Base-by-base conservation (phyloP, 2,113 vertebrate species). In the Dasyurus viverrinus region DNA sequence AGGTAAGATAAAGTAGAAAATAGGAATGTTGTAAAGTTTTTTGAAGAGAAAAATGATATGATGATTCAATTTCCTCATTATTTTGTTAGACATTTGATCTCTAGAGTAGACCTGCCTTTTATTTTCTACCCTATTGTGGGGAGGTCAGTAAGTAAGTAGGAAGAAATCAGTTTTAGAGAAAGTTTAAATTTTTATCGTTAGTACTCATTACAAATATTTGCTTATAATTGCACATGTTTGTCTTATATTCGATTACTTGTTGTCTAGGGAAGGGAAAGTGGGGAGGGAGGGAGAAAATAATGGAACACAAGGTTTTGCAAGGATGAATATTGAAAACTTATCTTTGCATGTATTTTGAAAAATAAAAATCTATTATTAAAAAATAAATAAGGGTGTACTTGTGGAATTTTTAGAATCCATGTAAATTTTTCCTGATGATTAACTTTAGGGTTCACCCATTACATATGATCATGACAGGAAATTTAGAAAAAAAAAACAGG, bases 381-480 rank as follows among this genome's bases (percentile, higher is more conserved):
- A 50, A 50, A 50, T 6, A 50, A 50, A 50, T 50, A 50, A 50
- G 50, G 50, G 8, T 9, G 6, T 7, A 50, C 50, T 50, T 50
- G 50, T 89, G 92, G 48, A 42, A 57, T 47, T 93, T 48, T 47
- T 48, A 12, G 91, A 7, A 53, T 3, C 5, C 27, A 89, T 54
- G 16, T 76, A 47, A 76, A 57, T 90, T 89, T 68, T 16, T 11
- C 23, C 25, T 12, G 53, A 16, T 47, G 48, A 54, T 90, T 60
- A 48, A 92, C 46, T 95, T 89, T 47, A 84, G 90, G 46, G 54
- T 93, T 91, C 76, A 92, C 93, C 30, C 30, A 76, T 60, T 36
- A 92, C 93, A 16, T 96, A n/a, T 94, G 54, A 76, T 92, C 57
- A 23, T 94, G 89, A 93, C 91, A 93, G 42, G 48, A 84, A 84